phyloP scores from a whole-genome alignment of 2,888 invertebrate genomes.

The Gymnocheta viridis region DNA sequence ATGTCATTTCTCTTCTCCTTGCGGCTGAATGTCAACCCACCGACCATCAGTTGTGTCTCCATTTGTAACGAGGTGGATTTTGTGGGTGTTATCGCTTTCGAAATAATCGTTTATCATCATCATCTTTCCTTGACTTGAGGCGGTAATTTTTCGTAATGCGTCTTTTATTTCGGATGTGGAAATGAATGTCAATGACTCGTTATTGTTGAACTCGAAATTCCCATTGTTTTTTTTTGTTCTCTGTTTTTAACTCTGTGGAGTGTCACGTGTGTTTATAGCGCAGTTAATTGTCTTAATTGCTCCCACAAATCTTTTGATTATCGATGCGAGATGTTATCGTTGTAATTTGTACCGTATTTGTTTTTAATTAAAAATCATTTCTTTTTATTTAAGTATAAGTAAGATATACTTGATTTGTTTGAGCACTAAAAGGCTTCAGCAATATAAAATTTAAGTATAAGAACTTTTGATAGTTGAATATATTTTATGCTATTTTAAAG shows the following conservation, averaged over 20 bases:
- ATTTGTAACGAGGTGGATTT: slow-evolving; percentile 46
- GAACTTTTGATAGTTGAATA: too few species aligned
- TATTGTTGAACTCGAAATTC: slow-evolving; percentile 35
- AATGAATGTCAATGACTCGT: slow-evolving; percentile 65
- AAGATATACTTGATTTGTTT: too few species aligned
- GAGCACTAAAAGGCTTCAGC: too few species aligned
- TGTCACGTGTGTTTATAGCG: slow-evolving; percentile 65
- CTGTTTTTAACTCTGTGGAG: slow-evolving; percentile 1
- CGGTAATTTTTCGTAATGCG: slow-evolving; percentile 54
- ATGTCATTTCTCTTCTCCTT: slow-evolving; percentile 53
- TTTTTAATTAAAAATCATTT: slow-evolving; percentile 55
- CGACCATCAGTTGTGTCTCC: slow-evolving; percentile 17
- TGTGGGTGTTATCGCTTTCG: slow-evolving; percentile 63
- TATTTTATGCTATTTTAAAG: too few species aligned
- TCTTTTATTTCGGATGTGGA: slow-evolving; percentile 57
- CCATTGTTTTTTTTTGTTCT: slow-evolving; percentile 1
- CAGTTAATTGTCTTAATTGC: slow-evolving; percentile 68
- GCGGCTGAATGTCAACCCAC: slow-evolving; percentile 58
- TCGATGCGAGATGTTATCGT: slow-evolving; percentile 40
- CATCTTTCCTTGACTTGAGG: slow-evolving; percentile 56
- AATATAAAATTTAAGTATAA: too few species aligned
- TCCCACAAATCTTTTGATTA: slow-evolving; percentile 49
- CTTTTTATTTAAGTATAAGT: neutral
- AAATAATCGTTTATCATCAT: slow-evolving; percentile 62
- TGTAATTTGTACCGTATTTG: slow-evolving; percentile 65